These are phyloP conservation scores for Aplocera efformata DNA, from an alignment of 2,888 invertebrate species.

Conservation along the genomic window DNA sequence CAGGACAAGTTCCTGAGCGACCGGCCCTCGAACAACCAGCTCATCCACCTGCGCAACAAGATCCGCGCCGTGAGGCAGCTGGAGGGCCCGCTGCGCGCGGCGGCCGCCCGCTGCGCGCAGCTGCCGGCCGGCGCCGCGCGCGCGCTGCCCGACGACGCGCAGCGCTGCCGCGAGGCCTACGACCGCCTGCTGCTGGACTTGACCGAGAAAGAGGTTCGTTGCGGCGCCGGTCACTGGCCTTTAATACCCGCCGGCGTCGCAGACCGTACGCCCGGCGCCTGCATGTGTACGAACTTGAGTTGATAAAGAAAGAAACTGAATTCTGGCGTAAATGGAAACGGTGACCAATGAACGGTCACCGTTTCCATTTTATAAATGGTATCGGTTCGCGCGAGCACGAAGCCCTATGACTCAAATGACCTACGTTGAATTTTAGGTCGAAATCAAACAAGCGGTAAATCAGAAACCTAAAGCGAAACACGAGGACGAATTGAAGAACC, in stretches of 20 bases:
- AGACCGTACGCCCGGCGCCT: too few relatives aligned
- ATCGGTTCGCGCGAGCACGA: too few relatives aligned
- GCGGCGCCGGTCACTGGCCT: not conserved
- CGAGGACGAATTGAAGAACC: conserved; percentile 18
- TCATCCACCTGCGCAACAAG: conserved; percentile 77
- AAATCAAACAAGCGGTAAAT: conserved; percentile 63
- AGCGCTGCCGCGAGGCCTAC: conserved; percentile 24
- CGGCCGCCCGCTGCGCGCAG: conserved; percentile 34
- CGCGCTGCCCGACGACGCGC: conserved; percentile 26
- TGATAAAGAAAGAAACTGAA: too few relatives aligned
- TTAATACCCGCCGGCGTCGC: too few relatives aligned
- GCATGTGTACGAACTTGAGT: too few relatives aligned
- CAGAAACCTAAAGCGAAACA: conserved; percentile 48
- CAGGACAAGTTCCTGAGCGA: conserved; percentile 53
- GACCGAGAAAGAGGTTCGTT: not conserved
- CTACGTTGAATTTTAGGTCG: conserved; percentile 63
- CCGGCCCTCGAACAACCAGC: conserved; percentile 52
- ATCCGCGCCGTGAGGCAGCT: conserved; percentile 55
- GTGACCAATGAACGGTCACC: too few relatives aligned
- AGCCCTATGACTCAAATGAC: too few relatives aligned
- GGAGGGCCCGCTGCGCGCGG: conserved; percentile 53
- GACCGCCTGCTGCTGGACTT: not conserved
- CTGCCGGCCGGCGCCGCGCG: not conserved
- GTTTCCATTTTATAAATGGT: too few relatives aligned
- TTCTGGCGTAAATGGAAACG: too few relatives aligned